Conservation (phyloP, 2,113 vertebrate species). For the Apteryx mantelli region DNA sequence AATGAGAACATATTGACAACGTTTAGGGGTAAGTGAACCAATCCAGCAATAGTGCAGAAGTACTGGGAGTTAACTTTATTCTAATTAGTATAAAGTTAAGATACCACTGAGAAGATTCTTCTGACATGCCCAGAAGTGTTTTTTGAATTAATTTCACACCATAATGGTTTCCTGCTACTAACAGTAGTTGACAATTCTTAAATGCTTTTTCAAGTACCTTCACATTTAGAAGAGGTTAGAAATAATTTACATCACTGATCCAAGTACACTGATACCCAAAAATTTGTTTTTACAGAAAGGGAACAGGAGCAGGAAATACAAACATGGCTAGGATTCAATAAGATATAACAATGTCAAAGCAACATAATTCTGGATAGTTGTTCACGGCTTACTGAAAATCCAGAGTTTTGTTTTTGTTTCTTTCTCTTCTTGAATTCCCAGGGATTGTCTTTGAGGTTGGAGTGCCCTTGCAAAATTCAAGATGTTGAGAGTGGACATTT, state of each 20-base stretch:
- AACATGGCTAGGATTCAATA: not conserved
- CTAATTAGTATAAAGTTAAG: slow-evolving; percentile 22
- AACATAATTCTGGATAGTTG: not conserved
- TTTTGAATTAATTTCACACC: slow-evolving; percentile 45
- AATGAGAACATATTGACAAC: slow-evolving; percentile 45
- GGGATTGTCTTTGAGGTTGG: not conserved
- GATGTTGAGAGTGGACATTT: not conserved
- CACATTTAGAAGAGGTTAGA: not conserved
- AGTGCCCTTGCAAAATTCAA: not conserved
- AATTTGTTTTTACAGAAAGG: not conserved
- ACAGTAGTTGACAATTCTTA: not conserved
- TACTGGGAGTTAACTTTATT: slow-evolving; percentile 51
- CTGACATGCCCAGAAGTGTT: not conserved
- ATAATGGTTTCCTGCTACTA: not conserved
- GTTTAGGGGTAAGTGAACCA: slow-evolving; percentile 31
- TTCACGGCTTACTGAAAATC: not conserved
- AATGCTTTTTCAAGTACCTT: not conserved
- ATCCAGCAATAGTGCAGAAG: not conserved
- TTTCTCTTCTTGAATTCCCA: not conserved
- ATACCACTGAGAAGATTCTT: slow-evolving; percentile 21
- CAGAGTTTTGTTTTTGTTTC: not conserved
- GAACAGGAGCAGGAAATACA: not conserved
- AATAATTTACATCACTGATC: not conserved
- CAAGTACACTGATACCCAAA: not conserved
- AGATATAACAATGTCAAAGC: not conserved